Evolutionary conservation across 2,888 invertebrate species (phyloP).

Genomic region (Callosobruchus maculatus): DNA sequence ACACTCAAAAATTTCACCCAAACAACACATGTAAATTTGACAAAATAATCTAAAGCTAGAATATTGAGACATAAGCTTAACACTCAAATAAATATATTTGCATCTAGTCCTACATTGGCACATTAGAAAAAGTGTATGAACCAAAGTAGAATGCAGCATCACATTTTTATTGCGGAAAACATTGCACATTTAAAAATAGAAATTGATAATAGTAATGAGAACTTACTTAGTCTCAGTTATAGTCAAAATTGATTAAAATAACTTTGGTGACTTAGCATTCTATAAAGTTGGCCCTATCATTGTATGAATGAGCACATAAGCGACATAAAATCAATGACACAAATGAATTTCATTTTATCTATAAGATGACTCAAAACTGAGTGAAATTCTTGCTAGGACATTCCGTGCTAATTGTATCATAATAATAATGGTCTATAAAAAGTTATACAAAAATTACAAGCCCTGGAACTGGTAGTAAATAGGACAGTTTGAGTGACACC

Average conservation of each 20-base stretch:
- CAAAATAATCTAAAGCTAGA: conserved; percentile 7
- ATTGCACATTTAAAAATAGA: conserved; percentile 35
- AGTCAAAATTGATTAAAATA: conserved; percentile 29
- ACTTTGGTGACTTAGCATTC: conserved; percentile 43
- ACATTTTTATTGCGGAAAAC: conserved; percentile 40
- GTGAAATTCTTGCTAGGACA: not conserved
- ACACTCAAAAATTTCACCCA: conserved; percentile 13
- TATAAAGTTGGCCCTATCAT: conserved; percentile 33
- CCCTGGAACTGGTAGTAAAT: too few species aligned
- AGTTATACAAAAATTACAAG: too few species aligned
- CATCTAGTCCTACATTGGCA: conserved; percentile 8
- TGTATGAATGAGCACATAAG: conserved; percentile 23
- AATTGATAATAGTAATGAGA: not conserved
- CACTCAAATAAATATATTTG: conserved; percentile 16
- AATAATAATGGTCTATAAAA: too few species aligned
- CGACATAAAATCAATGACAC: conserved; percentile 12
- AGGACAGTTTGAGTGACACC: too few species aligned
- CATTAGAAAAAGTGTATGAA: conserved; percentile 12
- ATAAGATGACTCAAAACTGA: not conserved
- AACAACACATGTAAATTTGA: conserved; percentile 14
- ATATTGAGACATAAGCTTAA: conserved; percentile 5
- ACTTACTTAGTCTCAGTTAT: conserved; percentile 10
- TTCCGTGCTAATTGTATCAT: too few species aligned
- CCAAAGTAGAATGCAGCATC: conserved; percentile 27
- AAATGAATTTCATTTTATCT: conserved; percentile 16